Evolutionary conservation across 2,797 vertebrate species (phyloP).

Genomic region (Cyclura pinguis): DNA sequence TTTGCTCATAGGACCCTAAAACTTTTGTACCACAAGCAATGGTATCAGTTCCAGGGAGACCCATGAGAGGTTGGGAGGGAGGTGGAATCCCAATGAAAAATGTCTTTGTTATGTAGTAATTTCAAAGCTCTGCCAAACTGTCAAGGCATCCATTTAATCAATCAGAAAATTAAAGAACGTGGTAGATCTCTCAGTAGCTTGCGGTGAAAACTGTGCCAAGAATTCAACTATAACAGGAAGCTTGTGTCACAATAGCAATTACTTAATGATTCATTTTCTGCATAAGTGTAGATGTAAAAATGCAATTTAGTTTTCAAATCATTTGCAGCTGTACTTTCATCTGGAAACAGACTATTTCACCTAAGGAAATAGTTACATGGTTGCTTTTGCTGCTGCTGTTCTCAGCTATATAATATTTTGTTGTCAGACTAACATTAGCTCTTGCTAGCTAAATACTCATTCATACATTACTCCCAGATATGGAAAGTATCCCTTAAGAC

Average conservation of each 20-base stretch:
- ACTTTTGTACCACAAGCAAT: conserved; percentile 76
- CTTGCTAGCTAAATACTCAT: conserved; percentile 42
- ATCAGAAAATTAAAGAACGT: conserved; percentile 82
- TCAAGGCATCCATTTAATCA: conserved; percentile 85
- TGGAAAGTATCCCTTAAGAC: conserved; percentile 45
- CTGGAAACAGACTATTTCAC: conserved; percentile 62
- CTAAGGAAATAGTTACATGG: conserved; percentile 64
- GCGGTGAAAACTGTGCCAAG: conserved; percentile 73
- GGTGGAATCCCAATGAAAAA: conserved; percentile 62
- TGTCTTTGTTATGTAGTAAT: conserved; percentile 75
- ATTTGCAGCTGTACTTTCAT: conserved; percentile 71
- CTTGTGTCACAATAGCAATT: conserved; percentile 81
- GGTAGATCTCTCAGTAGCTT: conserved; percentile 71
- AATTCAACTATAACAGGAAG: conserved; percentile 72
- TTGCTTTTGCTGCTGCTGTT: conserved; percentile 55
- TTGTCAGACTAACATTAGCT: conserved; percentile 37
- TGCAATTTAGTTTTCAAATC: conserved; percentile 76
- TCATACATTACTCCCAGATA: neutral
- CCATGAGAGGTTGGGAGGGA: conserved; percentile 47
- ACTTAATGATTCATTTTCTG: conserved; percentile 77
- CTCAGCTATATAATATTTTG: conserved; percentile 65
- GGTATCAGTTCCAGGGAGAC: conserved; percentile 69
- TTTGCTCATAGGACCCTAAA: conserved; percentile 70
- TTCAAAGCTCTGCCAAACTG: conserved; percentile 81
- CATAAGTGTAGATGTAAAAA: conserved; percentile 74